Evolutionary conservation across 2,113 vertebrate genomes (phyloP).

Genomic region (Pluvianellus socialis): DNA sequence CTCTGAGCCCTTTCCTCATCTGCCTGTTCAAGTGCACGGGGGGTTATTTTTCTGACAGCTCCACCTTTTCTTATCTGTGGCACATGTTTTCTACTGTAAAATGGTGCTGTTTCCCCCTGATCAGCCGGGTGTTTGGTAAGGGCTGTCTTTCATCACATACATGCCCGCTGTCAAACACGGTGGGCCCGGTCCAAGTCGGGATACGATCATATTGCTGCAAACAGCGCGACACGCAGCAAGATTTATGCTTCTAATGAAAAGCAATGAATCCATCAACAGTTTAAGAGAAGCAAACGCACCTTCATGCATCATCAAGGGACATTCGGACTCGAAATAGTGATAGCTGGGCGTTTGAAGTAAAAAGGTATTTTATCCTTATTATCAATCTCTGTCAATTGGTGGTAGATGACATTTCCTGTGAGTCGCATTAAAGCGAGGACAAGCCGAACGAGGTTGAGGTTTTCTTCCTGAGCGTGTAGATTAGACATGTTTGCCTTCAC

Average conservation of each 20-base stretch:
- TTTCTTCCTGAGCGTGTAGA: neutral
- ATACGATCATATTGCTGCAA: neutral
- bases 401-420: neutral
- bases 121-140: neutral
- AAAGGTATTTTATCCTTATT: neutral
- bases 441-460: neutral
- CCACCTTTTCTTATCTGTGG: neutral
- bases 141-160: neutral
- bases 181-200: neutral
- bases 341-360: neutral
- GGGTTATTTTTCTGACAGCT: neutral
- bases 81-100: neutral
- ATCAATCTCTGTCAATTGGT: neutral
- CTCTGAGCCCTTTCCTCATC: neutral
- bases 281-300: neutral
- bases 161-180: accelerated
- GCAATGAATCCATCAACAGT: neutral
- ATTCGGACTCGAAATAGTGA: neutral
- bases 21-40: neutral
- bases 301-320: neutral
- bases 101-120: neutral
- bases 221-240: neutral
- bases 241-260: neutral
- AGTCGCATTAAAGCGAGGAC: neutral
- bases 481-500: neutral